A percentile compares a stretch with the other conserved stretches of the same genome.
These are phyloP conservation scores for Actinemys pallida DNA, from an alignment of 2,113 vertebrate species.

Conservation along the genomic window DNA sequence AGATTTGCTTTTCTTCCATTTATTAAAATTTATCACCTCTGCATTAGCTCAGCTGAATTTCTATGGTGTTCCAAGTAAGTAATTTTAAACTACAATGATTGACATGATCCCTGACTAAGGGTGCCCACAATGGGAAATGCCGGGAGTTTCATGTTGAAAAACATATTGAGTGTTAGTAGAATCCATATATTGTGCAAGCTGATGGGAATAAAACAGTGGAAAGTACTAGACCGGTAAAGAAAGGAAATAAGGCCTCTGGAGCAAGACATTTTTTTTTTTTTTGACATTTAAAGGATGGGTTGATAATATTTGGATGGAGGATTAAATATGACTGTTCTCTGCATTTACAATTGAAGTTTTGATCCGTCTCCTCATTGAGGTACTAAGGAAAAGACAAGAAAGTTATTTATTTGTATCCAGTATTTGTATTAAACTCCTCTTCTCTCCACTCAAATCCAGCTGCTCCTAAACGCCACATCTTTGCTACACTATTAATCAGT, in stretches of 20 bases:
- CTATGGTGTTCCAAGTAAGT: slow-evolving; percentile 32
- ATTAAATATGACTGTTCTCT: background rate
- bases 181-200: slow-evolving; percentile 33
- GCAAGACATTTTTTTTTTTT: background rate
- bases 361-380: slow-evolving; percentile 12
- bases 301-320: slow-evolving; percentile 22
- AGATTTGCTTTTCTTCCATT: slow-evolving; percentile 2
- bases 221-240: slow-evolving; percentile 16
- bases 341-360: slow-evolving; percentile 25
- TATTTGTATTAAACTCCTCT: slow-evolving; percentile 33
- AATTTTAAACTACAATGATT: slow-evolving; percentile 68
- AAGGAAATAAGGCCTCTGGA: slow-evolving; percentile 10
- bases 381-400: slow-evolving; percentile 24
- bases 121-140: slow-evolving; percentile 60
- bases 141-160: slow-evolving; percentile 44
- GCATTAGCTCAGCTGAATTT: slow-evolving; percentile 18
- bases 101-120: slow-evolving; percentile 60
- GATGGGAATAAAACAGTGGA: background rate
- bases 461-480: slow-evolving; percentile 41
- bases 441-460: background rate
- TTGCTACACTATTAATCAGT: slow-evolving; percentile 52
- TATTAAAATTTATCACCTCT: slow-evolving; percentile 24
- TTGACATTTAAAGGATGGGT: slow-evolving; percentile 33
- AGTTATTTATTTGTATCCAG: slow-evolving; percentile 22
- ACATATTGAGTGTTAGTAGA: slow-evolving; percentile 36